Evolutionary conservation across 1,140 invertebrate species (phyloP), one percentile per base, ranked within the genome.

Genomic region (Heliconius hermathena): DNA sequence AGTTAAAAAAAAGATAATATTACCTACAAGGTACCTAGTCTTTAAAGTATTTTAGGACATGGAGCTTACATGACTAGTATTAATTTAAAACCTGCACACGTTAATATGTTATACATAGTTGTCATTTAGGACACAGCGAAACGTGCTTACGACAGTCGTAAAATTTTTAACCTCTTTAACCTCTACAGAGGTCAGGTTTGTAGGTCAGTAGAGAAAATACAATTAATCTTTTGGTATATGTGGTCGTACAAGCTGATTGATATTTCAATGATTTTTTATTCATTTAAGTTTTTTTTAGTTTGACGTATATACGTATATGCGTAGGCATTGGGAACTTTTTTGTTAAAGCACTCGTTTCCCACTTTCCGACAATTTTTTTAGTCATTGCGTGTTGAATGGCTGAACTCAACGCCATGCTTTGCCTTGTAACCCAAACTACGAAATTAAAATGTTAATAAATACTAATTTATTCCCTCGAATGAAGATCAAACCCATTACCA

Each of bases 171-270:
- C 20, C 29, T 75, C 29, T 74, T 57, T 60, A 52, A 52, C 29
- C 29, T 75, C 29, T 22, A 26, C 52, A 75, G 54, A 60, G 52
- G 74, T 20, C 46, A 38, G 29, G 18, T 74, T 74, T 77, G 72
- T 77, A 77, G 79, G 79, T 81, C 79, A 81, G 52, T 71, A 60
- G 49, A 54, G 52, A 60, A 75, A 74, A 71, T 74, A 79, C 66
- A 57, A 71, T 79, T 9, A 75, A 75, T 46, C 9, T 41, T 33
- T 22, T 41, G 22, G 20, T 2, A 33, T 20, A 41, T 9, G 13
- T 38, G 33, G 38, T 75, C 3, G 26, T 29, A 66, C 11, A 66
- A 22, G 13, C 16, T 66, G 9, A 66, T n/a, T n/a, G n/a, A 9
- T 66, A 66, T 26, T 66, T 66, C 11, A 66, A 66, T 26, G 4